Conservation (phyloP, 2,888 invertebrate genomes). For the Andrena flavipes region DNA sequence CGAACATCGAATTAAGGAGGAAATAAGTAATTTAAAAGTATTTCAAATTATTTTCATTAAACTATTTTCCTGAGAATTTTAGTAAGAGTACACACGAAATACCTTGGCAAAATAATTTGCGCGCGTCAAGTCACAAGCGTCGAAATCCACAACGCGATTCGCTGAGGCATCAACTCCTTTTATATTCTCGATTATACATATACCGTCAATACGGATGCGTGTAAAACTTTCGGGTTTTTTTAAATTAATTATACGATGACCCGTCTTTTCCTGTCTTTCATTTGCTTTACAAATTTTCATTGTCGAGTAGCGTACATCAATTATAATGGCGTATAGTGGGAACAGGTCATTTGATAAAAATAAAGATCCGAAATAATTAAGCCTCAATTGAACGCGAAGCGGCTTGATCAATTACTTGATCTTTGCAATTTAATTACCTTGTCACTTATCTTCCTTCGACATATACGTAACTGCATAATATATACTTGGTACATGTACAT, state of each 20-base stretch:
- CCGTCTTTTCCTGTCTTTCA: constrained; percentile 49
- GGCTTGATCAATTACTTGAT: no score
- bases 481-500: no score
- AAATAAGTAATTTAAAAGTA: no score
- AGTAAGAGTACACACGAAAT: not conserved
- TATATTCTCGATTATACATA: constrained; percentile 16
- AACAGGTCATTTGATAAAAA: not conserved
- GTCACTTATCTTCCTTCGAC: no score
- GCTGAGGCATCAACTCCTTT: not conserved
- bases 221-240: constrained; percentile 61
- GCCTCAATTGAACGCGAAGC: no score
- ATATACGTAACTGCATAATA: no score
- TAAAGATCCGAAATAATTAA: no score
- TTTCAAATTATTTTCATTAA: no score
- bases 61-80: no score
- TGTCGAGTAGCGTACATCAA: not conserved
- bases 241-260: constrained; percentile 74
- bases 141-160: not conserved
- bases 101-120: not conserved
- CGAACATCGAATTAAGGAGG: no score
- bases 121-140: no score
- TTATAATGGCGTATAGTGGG: not conserved
- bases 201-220: not conserved
- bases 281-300: constrained; percentile 25
- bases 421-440: no score